Base-by-base conservation (phyloP, 2,113 vertebrate genomes). In the Plecotus auritus region DNA sequence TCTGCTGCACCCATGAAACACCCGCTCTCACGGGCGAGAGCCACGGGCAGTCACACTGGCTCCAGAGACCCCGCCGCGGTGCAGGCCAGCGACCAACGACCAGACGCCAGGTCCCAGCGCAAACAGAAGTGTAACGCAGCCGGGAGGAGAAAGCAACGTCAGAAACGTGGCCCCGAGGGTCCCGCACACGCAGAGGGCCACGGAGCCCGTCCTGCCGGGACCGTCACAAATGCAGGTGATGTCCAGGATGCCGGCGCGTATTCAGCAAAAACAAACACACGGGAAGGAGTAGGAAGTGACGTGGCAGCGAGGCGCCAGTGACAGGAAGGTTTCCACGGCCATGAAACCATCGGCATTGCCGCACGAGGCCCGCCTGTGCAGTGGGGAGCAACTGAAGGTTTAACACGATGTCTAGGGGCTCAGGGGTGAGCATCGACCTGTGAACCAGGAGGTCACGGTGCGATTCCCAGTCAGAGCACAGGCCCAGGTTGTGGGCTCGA, bases 121-220 rank as follows among this genome's bases (percentile, higher is more conserved):
- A 89, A 93, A 88, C n/a, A 85, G 42, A n/a, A 73, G 20, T 74
- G 54, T 18, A 42, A 95, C 86, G 66, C 92, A 84, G 89, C 85
- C 37, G 49, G 94, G 90, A 93, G 85, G 92, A 89, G 92, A 85
- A 91, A 72, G 76, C 12, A 51, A 49, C 94, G 42, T 30, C 35
- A 70, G 91, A 0, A 0, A 70, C 85, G 67, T 72, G 26, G 30
- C 47, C 89, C 76, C 14, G 28, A 82, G 85, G 45, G 42, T 42
- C 84, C 91, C 81, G 6, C 1, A 1, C 96, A 96, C 97, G 97
- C 97, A 97, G 95, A 83, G 77, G 92, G 85, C 49, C 9, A 82
- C 88, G 54, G 47, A 69, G 92, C 26, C 20, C 20, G 32, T 78
- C 80, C 72, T 35, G 86, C 64, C 16, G 88, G 89, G 94, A 78